Evolutionary conservation across 2,797 vertebrate genomes (phyloP).

Genomic region (Avahi laniger): DNA sequence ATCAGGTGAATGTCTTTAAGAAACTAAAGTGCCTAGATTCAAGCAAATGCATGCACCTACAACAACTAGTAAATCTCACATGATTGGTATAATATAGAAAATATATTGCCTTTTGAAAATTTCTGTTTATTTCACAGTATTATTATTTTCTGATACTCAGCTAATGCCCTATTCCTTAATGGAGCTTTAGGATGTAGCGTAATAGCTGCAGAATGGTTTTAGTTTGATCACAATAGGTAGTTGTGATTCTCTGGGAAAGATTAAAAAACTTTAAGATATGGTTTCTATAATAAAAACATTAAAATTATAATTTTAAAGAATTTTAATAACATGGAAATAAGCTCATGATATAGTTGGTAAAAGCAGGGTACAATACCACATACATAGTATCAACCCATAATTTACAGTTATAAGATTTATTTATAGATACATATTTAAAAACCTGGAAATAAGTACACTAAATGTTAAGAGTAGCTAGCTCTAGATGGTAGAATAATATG

Average conservation of each 20-base stretch:
- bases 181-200: neutral
- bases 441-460: neutral
- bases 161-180: neutral
- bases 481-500: neutral
- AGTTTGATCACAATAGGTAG: neutral
- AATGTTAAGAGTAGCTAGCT: neutral
- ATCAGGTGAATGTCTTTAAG: neutral
- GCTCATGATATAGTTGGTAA: neutral
- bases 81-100: neutral
- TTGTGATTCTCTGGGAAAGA: neutral
- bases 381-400: neutral
- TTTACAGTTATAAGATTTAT: neutral
- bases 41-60: neutral
- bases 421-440: neutral
- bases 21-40: neutral
- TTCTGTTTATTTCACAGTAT: neutral
- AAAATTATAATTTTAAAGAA: slow-evolving; percentile 12
- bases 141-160: neutral
- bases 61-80: neutral
- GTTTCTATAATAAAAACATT: neutral
- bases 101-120: neutral
- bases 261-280: neutral
- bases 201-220: neutral
- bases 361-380: neutral
- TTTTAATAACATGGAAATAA: neutral